Conservation (phyloP, 2,888 invertebrate species). For the Xestia ashworthii region DNA sequence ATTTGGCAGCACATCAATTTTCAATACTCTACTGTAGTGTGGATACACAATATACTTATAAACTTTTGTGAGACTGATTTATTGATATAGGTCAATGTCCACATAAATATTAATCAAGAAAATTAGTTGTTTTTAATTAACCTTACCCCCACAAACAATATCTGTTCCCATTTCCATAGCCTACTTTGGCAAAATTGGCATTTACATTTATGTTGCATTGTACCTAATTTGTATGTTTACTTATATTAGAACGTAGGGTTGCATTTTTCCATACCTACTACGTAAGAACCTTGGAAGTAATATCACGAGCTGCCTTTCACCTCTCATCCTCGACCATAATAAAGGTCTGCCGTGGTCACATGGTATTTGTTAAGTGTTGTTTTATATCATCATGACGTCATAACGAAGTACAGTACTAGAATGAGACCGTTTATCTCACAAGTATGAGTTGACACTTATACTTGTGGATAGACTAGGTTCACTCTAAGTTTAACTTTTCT, state of each 20-base stretch:
- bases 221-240: conserved; percentile 28
- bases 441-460: neutral
- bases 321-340: neutral
- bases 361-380: neutral
- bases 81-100: conserved; percentile 16
- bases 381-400: neutral
- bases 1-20: neutral
- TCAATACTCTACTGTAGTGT: neutral
- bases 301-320: conserved; percentile 34
- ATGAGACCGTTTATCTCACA: neutral
- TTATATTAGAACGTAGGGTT: conserved; percentile 7
- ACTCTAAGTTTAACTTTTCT: neutral
- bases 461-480: neutral
- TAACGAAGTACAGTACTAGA: neutral
- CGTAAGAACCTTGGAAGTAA: conserved; percentile 10
- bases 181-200: conserved; percentile 50
- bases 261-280: neutral
- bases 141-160: conserved; percentile 31
- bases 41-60: neutral
- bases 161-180: conserved; percentile 47
- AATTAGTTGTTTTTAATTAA: too few species aligned
- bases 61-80: conserved; percentile 13
- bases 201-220: conserved; percentile 29
- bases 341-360: neutral
- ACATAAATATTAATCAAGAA: neutral